phyloP scores from a whole-genome alignment of 2,888 invertebrate species.

The Plusia festucae region DNA sequence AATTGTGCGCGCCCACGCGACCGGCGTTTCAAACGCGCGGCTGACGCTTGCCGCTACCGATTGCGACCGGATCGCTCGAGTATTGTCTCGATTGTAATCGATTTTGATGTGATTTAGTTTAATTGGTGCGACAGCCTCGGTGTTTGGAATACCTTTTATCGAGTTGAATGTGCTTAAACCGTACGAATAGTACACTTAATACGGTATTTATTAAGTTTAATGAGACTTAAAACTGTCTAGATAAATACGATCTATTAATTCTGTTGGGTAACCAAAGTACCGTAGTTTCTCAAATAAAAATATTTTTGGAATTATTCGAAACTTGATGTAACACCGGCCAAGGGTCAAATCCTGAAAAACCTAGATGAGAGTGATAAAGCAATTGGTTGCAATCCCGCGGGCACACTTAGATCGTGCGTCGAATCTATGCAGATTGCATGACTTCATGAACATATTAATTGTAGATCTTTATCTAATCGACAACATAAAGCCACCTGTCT shows the following conservation, averaged over 20 bases:
- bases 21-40: constrained; percentile 50
- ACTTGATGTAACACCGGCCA: too few relatives aligned
- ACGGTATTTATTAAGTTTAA: constrained; percentile 4
- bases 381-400: background rate
- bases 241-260: background rate
- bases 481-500: background rate
- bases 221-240: background rate
- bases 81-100: constrained; percentile 60
- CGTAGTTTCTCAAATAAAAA: too few relatives aligned
- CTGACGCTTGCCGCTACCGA: constrained; percentile 57
- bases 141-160: constrained; percentile 40
- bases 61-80: constrained; percentile 45
- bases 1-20: constrained; percentile 69
- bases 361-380: too few relatives aligned
- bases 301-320: too few relatives aligned
- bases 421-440: background rate
- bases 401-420: background rate
- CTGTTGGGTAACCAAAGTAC: too few relatives aligned
- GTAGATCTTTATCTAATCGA: background rate
- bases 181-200: background rate
- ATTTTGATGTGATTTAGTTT: constrained; percentile 58
- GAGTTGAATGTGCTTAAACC: background rate
- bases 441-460: constrained; percentile 2
- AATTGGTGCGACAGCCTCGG: constrained; percentile 46
- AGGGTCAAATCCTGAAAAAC: too few relatives aligned